Evolutionary conservation across 2,797 vertebrate genomes (phyloP).

Genomic region (Chaenodraco wilsoni): DNA sequence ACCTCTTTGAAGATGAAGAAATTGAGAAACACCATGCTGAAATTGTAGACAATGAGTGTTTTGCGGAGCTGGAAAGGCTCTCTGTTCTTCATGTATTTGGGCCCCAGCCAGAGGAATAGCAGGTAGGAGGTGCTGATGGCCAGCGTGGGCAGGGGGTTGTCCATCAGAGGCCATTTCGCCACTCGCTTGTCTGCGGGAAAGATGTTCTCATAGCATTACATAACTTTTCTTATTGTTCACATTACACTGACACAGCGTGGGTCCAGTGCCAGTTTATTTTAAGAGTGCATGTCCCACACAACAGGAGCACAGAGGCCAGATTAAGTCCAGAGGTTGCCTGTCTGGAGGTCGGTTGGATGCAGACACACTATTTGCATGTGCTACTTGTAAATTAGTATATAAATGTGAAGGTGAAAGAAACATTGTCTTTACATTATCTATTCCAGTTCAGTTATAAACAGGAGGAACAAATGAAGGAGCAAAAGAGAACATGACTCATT

Average conservation of each 20-base stretch:
- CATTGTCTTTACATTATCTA: not conserved
- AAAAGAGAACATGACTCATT: not conserved
- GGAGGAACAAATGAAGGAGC: not conserved
- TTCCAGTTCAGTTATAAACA: not conserved
- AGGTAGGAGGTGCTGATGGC: constrained; percentile 96
- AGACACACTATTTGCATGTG: not conserved
- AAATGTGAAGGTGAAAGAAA: not conserved
- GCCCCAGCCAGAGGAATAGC: constrained; percentile 96
- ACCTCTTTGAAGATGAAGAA: constrained; percentile 99
- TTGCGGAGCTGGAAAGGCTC: constrained; percentile 96
- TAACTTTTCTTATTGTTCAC: constrained; percentile 19
- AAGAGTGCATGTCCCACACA: constrained; percentile 6
- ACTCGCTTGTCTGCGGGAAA: constrained; percentile 93
- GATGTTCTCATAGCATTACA: constrained; percentile 42
- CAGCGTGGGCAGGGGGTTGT: constrained; percentile 93
- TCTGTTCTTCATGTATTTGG: constrained; percentile 96
- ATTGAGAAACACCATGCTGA: constrained; percentile 99
- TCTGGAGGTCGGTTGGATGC: constrained; percentile 3
- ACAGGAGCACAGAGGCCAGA: not conserved
- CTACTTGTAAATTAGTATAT: not conserved
- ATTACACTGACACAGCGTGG: constrained; percentile 3
- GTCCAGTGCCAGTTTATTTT: constrained; percentile 19
- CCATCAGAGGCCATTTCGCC: constrained; percentile 97
- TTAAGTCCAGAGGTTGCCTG: constrained; percentile 18
- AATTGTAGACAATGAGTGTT: constrained; percentile 96